Base-by-base conservation (phyloP, 1,140 invertebrate species). In the Bombus vancouverensis region DNA sequence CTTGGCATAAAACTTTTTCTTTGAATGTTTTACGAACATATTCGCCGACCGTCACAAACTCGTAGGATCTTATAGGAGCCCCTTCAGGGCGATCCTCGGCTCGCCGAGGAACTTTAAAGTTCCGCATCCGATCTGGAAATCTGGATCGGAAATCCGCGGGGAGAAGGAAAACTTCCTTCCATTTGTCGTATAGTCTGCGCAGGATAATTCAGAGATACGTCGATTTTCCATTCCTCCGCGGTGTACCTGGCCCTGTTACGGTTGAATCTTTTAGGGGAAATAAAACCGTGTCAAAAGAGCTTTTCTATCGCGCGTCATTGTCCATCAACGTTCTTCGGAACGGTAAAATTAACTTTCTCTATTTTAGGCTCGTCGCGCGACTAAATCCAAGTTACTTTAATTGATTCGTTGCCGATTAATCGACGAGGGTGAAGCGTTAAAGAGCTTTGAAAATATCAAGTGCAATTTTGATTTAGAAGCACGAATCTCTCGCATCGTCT, bases 11-110 rank as follows among this genome's bases (percentile, higher is more conserved):
- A 90, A 89, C 75, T 90, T 90, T 83, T 83, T 66, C 57, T 62
- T 66, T 90, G 82, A 90, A 90, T 90, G 86, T 90, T 90, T 84
- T 74, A 87, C 37, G 81, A 84, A 87, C 65, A 85, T 90, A 83
- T 90, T 83, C 86, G 88, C 62, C 89, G 74, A 68, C 80, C 81
- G 88, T 90, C 89, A 65, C 89, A 90, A 88, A 89, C 88, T 87
- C 79, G 86, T 70, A 84, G 80, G 83, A 89, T 74, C 85, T 85
- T 66, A 85, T 83, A 84, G 87, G 57, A 47, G 77, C 77, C 83
- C 81, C 86, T 59, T 87, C 88, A 90, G 86, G 70, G 81, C 68
- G 79, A 87, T 88, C 83, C 89, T 85, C 42, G 81, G 57, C 78
- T 57, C 75, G 53, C 75, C 81, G 73, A 57, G 42, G 66, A 87